These are phyloP conservation scores for Tanytarsus gracilentus DNA, from an alignment of 2,888 invertebrate genomes.

Conservation along the genomic window DNA sequence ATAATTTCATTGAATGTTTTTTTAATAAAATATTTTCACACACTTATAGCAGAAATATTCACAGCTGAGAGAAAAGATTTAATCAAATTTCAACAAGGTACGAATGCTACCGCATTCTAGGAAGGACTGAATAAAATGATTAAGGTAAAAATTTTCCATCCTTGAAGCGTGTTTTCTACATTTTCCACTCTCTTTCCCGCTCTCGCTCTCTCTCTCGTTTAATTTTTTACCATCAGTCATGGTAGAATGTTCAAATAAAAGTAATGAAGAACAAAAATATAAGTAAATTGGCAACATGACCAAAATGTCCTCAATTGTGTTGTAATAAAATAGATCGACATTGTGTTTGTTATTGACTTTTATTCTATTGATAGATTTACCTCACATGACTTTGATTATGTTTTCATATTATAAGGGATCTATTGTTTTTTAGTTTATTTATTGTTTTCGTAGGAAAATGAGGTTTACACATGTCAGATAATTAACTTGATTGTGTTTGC, in stretches of 20 bases:
- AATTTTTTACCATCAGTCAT: no score
- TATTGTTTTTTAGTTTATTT: background rate
- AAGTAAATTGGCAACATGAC: background rate
- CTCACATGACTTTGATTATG: no score
- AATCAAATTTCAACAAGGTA: background rate
- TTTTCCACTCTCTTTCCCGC: conserved; percentile 22
- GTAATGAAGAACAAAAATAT: background rate
- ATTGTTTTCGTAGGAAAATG: conserved; percentile 16
- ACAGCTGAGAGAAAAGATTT: background rate
- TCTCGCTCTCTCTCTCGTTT: no score
- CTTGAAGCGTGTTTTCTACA: conserved; percentile 10
- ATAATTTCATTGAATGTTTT: background rate
- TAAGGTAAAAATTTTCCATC: background rate
- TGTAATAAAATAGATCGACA: no score
- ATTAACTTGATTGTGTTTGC: background rate
- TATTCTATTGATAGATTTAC: no score
- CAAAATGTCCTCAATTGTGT: no score
- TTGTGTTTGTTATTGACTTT: no score
- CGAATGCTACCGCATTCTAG: conserved; percentile 19
- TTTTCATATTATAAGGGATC: background rate
- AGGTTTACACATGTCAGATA: conserved; percentile 5
- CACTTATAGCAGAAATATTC: background rate
- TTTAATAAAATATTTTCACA: background rate
- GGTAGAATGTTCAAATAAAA: background rate
- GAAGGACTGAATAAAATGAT: conserved; percentile 11